Percentiles rank a stretch among this genome's conserved stretches.
phyloP scores from a whole-genome alignment of 92 coral and sea anemone genomes.

The Heteractis magnifica region DNA sequence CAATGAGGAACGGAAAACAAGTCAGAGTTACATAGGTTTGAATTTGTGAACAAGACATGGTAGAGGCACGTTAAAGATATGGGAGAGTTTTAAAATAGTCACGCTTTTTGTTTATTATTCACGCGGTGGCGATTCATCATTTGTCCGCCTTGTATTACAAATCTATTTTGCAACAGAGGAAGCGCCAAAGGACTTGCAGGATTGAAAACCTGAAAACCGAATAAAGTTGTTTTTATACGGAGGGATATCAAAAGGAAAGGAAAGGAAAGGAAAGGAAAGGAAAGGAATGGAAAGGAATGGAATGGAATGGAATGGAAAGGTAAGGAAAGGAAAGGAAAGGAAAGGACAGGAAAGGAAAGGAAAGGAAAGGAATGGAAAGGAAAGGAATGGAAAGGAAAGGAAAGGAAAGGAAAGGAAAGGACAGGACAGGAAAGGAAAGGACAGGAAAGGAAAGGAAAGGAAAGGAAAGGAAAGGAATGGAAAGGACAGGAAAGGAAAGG shows the following conservation, averaged over 20 bases:
- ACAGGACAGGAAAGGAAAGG: not conserved
- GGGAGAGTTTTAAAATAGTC: too few species aligned
- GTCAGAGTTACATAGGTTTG: too few species aligned
- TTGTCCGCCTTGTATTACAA: too few species aligned
- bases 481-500: not conserved
- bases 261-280: not conserved
- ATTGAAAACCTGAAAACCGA: not conserved
- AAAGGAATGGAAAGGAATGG: not conserved
- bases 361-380: not conserved
- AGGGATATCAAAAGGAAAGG: not conserved
- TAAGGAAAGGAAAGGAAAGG: not conserved
- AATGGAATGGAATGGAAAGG: not conserved
- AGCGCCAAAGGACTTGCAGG: too few species aligned
- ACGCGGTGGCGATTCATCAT: too few species aligned
- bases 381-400: not conserved
- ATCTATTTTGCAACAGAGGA: too few species aligned
- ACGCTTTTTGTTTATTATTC: too few species aligned
- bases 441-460: not conserved
- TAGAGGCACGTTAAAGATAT: too few species aligned
- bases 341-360: too few species aligned
- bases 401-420: not conserved
- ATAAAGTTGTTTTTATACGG: not conserved
- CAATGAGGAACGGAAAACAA: too few species aligned
- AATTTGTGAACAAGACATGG: too few species aligned
- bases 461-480: not conserved